phyloP scores from a whole-genome alignment of 2,888 invertebrate genomes.

The Proisotoma minuta region DNA sequence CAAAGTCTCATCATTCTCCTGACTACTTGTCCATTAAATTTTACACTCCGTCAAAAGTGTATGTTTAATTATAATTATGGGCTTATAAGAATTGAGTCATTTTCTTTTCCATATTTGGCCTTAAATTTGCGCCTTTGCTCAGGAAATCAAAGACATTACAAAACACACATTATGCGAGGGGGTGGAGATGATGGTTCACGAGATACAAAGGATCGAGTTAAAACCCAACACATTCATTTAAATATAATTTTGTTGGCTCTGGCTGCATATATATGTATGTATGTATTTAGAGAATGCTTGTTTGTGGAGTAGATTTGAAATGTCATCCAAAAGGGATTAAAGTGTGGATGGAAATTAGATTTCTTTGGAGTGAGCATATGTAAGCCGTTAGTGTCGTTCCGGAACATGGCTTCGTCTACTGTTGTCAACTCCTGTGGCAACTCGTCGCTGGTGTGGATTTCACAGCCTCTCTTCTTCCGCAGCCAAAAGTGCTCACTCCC shows the following conservation, averaged over 20 bases:
- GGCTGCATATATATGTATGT: too few relatives aligned
- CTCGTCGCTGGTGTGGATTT: constrained; percentile 5
- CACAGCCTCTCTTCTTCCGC: constrained; percentile 5
- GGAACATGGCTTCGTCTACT: constrained; percentile 42
- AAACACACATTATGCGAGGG: not conserved
- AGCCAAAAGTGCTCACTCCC: constrained; percentile 14
- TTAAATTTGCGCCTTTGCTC: not conserved
- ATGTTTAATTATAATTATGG: constrained; percentile 6
- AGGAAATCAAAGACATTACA: constrained; percentile 1
- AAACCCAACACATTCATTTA: too few relatives aligned
- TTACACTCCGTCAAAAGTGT: not conserved
- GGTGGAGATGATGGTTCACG: not conserved
- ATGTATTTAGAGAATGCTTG: too few relatives aligned
- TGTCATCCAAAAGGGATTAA: constrained; percentile 5
- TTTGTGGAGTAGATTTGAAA: constrained; percentile 1
- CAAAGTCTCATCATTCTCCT: not conserved
- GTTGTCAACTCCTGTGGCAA: constrained; percentile 8
- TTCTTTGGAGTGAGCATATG: not conserved
- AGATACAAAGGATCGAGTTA: not conserved
- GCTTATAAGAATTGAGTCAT: constrained; percentile 1
- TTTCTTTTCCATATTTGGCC: not conserved
- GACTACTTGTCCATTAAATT: not conserved
- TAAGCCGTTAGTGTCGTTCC: constrained; percentile 23
- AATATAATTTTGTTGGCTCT: too few relatives aligned
- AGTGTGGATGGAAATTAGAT: constrained; percentile 8